Conservation (phyloP, 2,888 invertebrate genomes). For the Brenthis daphne region DNA sequence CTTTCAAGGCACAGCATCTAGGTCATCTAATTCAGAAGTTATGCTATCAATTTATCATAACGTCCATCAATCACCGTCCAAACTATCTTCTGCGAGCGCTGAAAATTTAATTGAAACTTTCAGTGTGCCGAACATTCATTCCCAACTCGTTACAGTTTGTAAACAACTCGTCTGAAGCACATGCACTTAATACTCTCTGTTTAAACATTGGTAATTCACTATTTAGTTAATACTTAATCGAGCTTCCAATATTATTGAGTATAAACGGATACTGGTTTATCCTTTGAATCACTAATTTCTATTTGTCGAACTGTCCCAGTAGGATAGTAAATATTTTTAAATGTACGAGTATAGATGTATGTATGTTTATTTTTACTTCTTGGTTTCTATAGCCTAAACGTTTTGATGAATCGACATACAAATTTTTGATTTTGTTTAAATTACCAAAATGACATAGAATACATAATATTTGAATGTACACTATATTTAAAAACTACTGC, state of each 20-base stretch:
- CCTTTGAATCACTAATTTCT: not conserved
- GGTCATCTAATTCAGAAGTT: slow-evolving; percentile 18
- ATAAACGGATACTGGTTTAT: slow-evolving; percentile 3
- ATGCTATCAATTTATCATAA: slow-evolving; percentile 33
- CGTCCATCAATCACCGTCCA: slow-evolving; percentile 37
- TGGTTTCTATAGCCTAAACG: too few relatives aligned
- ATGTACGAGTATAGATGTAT: too few relatives aligned
- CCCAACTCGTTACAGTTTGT: slow-evolving; percentile 28
- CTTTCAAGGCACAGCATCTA: not conserved
- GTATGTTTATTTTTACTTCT: too few relatives aligned
- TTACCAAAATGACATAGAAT: too few relatives aligned
- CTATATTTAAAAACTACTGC: too few relatives aligned
- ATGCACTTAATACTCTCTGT: slow-evolving; percentile 25
- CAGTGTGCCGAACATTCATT: slow-evolving; percentile 34
- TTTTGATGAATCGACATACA: too few relatives aligned
- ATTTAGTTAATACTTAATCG: slow-evolving; percentile 12
- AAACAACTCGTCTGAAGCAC: slow-evolving; percentile 28
- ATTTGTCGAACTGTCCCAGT: too few relatives aligned
- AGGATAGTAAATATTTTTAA: too few relatives aligned
- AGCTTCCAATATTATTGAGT: slow-evolving; percentile 1
- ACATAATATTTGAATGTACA: too few relatives aligned
- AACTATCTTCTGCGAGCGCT: slow-evolving; percentile 35
- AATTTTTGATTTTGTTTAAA: too few relatives aligned
- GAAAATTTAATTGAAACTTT: slow-evolving; percentile 40
- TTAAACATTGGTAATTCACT: slow-evolving; percentile 16